A percentile compares a stretch with the other conserved stretches of the same genome.
Evolutionary conservation across 2,113 vertebrate genomes (phyloP).

Genomic region (Myotis davidii): DNA sequence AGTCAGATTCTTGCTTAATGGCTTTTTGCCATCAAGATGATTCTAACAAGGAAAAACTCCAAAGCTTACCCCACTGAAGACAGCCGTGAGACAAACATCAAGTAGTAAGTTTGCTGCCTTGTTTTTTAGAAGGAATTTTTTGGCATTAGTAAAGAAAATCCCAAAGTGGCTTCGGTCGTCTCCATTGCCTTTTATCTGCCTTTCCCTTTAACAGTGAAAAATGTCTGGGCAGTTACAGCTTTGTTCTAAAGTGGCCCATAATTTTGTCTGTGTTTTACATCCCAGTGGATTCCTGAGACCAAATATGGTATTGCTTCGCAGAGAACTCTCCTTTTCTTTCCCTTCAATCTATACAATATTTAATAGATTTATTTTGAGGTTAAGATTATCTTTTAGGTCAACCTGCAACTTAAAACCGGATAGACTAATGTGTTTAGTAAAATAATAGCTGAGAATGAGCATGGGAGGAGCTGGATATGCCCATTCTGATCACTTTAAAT

Average conservation of each 20-base stretch:
- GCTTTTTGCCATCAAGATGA: neutral
- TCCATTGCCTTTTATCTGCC: constrained; percentile 48
- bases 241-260: constrained; percentile 73
- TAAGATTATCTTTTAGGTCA: constrained; percentile 76
- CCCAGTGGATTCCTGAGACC: constrained; percentile 74
- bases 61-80: neutral
- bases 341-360: constrained; percentile 59
- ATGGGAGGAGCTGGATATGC: constrained; percentile 32
- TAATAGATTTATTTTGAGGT: constrained; percentile 74
- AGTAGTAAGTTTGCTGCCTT: neutral
- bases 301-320: constrained; percentile 73
- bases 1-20: constrained; percentile 30
- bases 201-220: constrained; percentile 73
- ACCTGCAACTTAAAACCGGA: constrained; percentile 64
- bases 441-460: constrained; percentile 66
- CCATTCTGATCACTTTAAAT: constrained; percentile 76
- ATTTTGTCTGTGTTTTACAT: constrained; percentile 82
- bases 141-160: constrained; percentile 46
- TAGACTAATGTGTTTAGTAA: neutral
- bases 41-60: neutral
- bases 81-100: neutral
- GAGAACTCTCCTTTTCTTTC: constrained; percentile 64
- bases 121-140: constrained; percentile 47
- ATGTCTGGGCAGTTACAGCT: constrained; percentile 69
- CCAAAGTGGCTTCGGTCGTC: constrained; percentile 35